A percentile compares a stretch with the other conserved stretches of the same genome.
phyloP scores from a whole-genome alignment of 2,888 invertebrate species.

The Uropetala carovei region DNA sequence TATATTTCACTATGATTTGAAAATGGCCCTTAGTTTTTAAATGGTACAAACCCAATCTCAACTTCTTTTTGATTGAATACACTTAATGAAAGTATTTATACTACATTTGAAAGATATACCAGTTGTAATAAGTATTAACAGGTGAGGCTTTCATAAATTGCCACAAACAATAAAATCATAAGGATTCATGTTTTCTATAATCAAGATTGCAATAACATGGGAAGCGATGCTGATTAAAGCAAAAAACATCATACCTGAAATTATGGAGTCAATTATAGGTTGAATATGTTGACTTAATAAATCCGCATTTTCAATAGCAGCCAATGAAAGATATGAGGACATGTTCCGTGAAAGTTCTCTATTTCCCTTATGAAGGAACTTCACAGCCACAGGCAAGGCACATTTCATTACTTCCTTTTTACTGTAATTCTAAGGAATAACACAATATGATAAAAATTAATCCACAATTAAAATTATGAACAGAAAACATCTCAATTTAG shows the following conservation, averaged over 20 bases:
- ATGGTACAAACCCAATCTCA: too few species aligned
- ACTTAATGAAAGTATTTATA: too few species aligned
- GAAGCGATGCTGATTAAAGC: neutral
- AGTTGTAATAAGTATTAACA: neutral
- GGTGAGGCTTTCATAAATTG: neutral
- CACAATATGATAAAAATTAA: conserved; percentile 52
- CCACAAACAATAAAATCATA: neutral
- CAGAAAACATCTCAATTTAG: too few species aligned
- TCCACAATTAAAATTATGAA: neutral
- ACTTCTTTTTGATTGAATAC: too few species aligned
- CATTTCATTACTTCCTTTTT: conserved; percentile 87
- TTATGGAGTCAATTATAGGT: conserved; percentile 92
- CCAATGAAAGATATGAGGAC: conserved; percentile 93
- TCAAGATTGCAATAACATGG: neutral
- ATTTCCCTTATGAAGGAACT: conserved; percentile 93
- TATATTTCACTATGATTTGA: too few species aligned
- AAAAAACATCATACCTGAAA: conserved; percentile 80
- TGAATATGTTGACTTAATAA: conserved; percentile 91
- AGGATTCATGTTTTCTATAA: too few species aligned
- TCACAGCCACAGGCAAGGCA: conserved; percentile 93
- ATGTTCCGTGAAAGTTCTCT: conserved; percentile 92
- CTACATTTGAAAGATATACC: too few species aligned
- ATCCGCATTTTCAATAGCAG: conserved; percentile 93
- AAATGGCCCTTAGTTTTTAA: too few species aligned
- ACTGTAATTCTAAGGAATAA: conserved; percentile 80